Conservation (phyloP, 2,797 vertebrate species). For the Bradypodion pumilum region DNA sequence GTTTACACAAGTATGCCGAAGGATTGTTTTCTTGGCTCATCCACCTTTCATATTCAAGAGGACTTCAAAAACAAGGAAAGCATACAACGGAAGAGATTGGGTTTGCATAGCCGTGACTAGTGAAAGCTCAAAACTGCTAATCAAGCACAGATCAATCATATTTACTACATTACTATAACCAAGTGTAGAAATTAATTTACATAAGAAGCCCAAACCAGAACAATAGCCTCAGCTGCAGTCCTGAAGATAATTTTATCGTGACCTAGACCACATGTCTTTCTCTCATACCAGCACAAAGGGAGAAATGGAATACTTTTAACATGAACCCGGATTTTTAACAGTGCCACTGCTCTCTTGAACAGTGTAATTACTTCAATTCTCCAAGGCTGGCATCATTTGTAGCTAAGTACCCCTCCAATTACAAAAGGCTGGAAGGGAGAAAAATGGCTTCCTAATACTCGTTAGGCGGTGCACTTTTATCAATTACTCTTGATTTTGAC, state of each 20-base stretch:
- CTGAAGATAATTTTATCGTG: background rate
- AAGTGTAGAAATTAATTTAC: constrained; percentile 27
- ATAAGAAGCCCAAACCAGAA: constrained; percentile 21
- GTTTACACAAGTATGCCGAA: constrained; percentile 4
- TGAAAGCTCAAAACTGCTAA: background rate
- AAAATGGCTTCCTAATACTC: constrained; percentile 30
- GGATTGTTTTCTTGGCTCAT: background rate
- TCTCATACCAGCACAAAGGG: background rate
- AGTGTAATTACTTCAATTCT: constrained; percentile 48
- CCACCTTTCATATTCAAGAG: constrained; percentile 4
- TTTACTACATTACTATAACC: background rate
- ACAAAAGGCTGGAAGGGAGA: constrained; percentile 11
- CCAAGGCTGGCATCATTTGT: constrained; percentile 50
- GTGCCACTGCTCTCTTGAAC: constrained; percentile 25
- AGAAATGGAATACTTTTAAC: constrained; percentile 23
- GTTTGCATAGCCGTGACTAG: background rate
- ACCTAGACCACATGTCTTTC: background rate
- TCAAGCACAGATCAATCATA: background rate
- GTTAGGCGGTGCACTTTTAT: constrained; percentile 41
- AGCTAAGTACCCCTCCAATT: constrained; percentile 45
- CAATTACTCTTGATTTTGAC: constrained; percentile 53
- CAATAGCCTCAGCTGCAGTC: constrained; percentile 12
- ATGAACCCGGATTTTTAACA: constrained; percentile 13
- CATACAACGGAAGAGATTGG: background rate
- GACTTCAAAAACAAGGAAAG: background rate